These are phyloP conservation scores for Volucella inanis DNA, from an alignment of 2,888 invertebrate species.

Conservation along the genomic window DNA sequence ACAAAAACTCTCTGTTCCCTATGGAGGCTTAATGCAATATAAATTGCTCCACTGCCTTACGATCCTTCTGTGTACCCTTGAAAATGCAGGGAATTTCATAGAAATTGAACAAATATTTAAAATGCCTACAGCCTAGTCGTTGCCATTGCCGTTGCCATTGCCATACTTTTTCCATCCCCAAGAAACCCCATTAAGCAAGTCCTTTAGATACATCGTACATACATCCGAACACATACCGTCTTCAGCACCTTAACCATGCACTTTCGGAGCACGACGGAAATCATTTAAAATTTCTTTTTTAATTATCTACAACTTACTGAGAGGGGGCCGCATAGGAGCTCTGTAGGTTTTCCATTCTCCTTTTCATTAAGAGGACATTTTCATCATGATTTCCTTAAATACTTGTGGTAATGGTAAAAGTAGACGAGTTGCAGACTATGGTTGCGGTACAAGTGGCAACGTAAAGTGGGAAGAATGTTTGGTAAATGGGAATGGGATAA, in stretches of 20 bases:
- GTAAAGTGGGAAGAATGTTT: slow-evolving; percentile 32
- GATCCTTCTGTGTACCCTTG: slow-evolving; percentile 25
- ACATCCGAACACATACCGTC: not conserved
- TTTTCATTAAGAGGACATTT: slow-evolving; percentile 63
- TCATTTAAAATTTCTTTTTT: slow-evolving; percentile 70
- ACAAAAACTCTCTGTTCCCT: not conserved
- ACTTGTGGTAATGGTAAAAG: slow-evolving; percentile 15
- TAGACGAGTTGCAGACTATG: slow-evolving; percentile 29
- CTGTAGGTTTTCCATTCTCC: slow-evolving; percentile 1
- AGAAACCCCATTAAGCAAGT: not conserved
- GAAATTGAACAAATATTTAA: slow-evolving; percentile 18
- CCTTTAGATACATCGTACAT: not conserved
- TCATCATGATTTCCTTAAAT: slow-evolving; percentile 68
- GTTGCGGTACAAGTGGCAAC: slow-evolving; percentile 35
- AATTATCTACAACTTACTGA: slow-evolving; percentile 65
- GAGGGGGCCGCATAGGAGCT: slow-evolving; percentile 1
- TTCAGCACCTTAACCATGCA: not conserved
- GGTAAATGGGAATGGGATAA: not conserved
- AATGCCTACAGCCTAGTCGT: slow-evolving; percentile 13
- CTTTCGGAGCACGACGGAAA: slow-evolving; percentile 54
- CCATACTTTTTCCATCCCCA: not conserved
- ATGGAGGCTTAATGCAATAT: slow-evolving; percentile 54
- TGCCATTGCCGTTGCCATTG: too few relatives aligned
- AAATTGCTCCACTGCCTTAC: slow-evolving; percentile 55
- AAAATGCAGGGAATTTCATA: not conserved